Evolutionary conservation across 2,113 vertebrate species (phyloP).

Genomic region (Verasper variegatus): DNA sequence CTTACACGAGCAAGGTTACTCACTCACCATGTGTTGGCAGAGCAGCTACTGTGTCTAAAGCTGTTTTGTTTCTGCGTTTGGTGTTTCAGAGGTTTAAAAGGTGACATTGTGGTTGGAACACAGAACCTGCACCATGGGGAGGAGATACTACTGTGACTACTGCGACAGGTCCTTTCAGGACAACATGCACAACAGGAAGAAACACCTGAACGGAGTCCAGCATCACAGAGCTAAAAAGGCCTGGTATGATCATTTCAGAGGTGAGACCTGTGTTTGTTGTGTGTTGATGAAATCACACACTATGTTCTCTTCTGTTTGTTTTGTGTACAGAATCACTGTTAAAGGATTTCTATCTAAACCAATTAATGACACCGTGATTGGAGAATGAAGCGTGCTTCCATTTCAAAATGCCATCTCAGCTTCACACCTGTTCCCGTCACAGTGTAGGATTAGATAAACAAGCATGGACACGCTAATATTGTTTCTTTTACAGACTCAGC

Average conservation of each 20-base stretch:
- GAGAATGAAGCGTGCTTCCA: neutral
- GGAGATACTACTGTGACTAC: slow-evolving; percentile 96
- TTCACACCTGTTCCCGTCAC: neutral
- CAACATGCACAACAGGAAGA: slow-evolving; percentile 97
- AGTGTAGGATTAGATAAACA: neutral
- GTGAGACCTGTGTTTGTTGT: slow-evolving; percentile 68
- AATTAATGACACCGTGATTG: neutral
- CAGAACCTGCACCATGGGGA: slow-evolving; percentile 85
- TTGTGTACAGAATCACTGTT: too few relatives aligned
- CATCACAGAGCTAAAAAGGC: slow-evolving; percentile 93
- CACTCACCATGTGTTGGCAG: neutral
- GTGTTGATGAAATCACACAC: neutral
- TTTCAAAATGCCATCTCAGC: neutral
- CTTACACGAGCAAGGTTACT: neutral
- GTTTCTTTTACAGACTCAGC: slow-evolving; percentile 66
- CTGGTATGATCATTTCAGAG: slow-evolving; percentile 95
- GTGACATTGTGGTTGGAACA: slow-evolving; percentile 17
- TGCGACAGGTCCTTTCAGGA: slow-evolving; percentile 96
- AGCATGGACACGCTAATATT: neutral
- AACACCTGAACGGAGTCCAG: slow-evolving; percentile 93
- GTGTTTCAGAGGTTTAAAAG: slow-evolving; percentile 32
- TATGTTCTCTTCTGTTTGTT: neutral
- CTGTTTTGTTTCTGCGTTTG: neutral
- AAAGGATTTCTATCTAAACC: neutral
- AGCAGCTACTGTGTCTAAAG: neutral